Percentiles rank a stretch among this genome's conserved stretches.
Conservation (phyloP, 2,888 invertebrate species). For the Agonopterix subpropinquella region DNA sequence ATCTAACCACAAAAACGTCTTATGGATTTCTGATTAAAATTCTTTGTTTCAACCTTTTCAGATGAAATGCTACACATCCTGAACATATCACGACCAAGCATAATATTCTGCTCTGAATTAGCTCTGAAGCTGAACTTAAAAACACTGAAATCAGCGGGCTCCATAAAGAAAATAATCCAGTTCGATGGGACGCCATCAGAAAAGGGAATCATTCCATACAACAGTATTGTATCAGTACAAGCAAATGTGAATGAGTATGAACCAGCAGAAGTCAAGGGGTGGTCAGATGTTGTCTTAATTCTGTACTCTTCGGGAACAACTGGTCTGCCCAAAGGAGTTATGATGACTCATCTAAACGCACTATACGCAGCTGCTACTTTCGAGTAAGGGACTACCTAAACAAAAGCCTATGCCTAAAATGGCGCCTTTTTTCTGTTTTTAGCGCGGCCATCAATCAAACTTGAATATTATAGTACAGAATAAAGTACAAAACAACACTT, state of each 20-base stretch:
- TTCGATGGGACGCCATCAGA: constrained; percentile 65
- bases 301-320: constrained; percentile 83
- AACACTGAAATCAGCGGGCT: constrained; percentile 27
- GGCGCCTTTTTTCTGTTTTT: too few species aligned
- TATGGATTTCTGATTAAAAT: too few species aligned
- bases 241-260: constrained; percentile 16
- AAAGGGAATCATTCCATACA: constrained; percentile 11
- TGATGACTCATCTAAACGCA: constrained; percentile 76
- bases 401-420: too few species aligned
- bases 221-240: constrained; percentile 62
- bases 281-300: constrained; percentile 35
- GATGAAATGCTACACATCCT: constrained; percentile 72
- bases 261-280: constrained; percentile 19
- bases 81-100: constrained; percentile 78
- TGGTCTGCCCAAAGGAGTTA: constrained; percentile 86
- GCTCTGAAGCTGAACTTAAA: constrained; percentile 29
- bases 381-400: constrained; percentile 27
- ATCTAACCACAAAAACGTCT: too few species aligned
- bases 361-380: constrained; percentile 69
- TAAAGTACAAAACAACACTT: too few species aligned
- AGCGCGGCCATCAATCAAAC: too few species aligned
- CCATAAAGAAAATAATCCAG: constrained; percentile 76
- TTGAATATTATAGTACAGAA: too few species aligned
- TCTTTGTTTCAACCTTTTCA: constrained; percentile 14
- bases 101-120: constrained; percentile 76